Percentiles rank a stretch among this genome's conserved stretches.
Conservation (phyloP, 1,140 invertebrate genomes). For the Calliphora vicina region DNA sequence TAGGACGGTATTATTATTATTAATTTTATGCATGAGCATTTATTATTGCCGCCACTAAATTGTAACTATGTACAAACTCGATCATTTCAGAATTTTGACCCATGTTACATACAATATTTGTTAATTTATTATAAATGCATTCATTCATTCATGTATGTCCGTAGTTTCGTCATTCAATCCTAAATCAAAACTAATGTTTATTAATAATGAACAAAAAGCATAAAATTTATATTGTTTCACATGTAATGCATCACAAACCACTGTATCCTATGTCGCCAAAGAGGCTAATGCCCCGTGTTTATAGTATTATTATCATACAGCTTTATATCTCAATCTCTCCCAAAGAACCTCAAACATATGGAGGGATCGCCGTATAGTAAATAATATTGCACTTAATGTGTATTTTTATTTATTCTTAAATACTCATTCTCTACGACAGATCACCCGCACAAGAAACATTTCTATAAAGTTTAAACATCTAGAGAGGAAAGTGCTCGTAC, state of each 20-base stretch:
- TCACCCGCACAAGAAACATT: neutral
- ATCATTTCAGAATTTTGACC: no score
- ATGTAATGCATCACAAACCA: neutral
- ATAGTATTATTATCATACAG: neutral
- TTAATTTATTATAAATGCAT: no score
- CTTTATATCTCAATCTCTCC: neutral
- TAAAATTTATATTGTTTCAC: no score
- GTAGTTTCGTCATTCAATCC: no score
- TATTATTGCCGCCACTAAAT: no score
- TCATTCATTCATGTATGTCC: no score
- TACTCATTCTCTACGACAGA: neutral
- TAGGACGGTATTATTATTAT: no score
- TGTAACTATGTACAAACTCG: no score
- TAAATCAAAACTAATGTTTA: no score
- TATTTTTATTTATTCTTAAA: neutral
- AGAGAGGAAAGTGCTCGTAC: neutral
- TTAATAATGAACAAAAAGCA: no score
- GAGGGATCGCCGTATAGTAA: neutral
- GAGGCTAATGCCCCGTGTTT: neutral
- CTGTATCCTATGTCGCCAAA: neutral
- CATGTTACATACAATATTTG: no score
- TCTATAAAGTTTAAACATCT: neutral
- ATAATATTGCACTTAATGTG: neutral
- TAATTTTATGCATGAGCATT: no score
- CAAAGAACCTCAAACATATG: neutral